Base-by-base conservation (phyloP, 2,113 vertebrate genomes). In the Pimephales promelas region DNA sequence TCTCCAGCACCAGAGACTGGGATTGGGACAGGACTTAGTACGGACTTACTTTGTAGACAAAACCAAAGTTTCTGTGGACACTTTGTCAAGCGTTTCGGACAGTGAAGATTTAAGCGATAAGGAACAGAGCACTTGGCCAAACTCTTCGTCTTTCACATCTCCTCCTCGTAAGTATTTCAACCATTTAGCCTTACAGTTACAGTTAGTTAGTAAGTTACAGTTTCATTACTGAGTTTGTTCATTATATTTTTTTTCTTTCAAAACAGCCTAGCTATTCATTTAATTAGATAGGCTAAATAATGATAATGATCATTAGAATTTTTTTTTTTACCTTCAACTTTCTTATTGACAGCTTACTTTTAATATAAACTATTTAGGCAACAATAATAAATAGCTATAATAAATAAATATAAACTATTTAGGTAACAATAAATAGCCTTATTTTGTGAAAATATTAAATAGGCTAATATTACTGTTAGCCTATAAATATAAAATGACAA, bases 61-160 rank as follows among this genome's bases (percentile, higher is more conserved):
- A 59, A 34, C 86, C 54, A 90, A 91, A 64, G 82, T 82, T 45
- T 89, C 91, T 14, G 86, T 87, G 54, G 91, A 94, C 81, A 88
- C 84, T 81, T 89, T 93, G 20, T 91, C 89, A 79, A 85, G 70
- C 34, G 91, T 89, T 78, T 90, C 92, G 79, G 90, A 89, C 52
- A 90, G 84, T 40, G 90, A 93, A 83, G 90, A 90, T 81, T 84
- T 88, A 64, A 90, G 90, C 59, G 92, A 94, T 59, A 95, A 92
- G 80, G 92, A 94, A 14, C 90, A 93, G 86, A 93, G 89, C 89
- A 89, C 89, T 90, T 95, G 90, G 86, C 93, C 93, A 72, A 92
- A 92, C 87, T 86, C 91, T 79, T 89, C 92, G 72, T 89, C 92
- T 45, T 93, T 92, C 56, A 90, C 94, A 22, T 89, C 93, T 64